These are phyloP conservation scores for Nibea coibor DNA, from an alignment of 2,113 vertebrate species.

Conservation along the genomic window DNA sequence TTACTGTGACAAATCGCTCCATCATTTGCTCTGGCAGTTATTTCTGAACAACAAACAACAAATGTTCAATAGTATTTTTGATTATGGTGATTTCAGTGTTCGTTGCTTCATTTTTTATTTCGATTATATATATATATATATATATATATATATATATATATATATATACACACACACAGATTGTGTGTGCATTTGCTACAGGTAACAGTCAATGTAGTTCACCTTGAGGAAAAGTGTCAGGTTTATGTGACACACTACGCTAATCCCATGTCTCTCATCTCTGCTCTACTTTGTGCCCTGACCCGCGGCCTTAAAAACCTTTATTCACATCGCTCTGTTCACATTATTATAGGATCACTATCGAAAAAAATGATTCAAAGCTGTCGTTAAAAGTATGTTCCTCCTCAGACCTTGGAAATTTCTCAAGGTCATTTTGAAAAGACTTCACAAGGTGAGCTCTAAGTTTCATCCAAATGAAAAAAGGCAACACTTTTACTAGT, in stretches of 20 bases:
- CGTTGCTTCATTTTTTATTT: background rate
- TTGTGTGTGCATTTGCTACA: background rate
- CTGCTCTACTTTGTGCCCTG: constrained; percentile 6
- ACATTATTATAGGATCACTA: background rate
- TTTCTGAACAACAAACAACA: background rate
- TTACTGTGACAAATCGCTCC: constrained; percentile 17
- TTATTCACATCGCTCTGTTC: constrained; percentile 27
- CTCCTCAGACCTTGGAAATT: constrained; percentile 63
- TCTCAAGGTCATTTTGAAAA: constrained; percentile 77
- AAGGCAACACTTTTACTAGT: constrained; percentile 81
- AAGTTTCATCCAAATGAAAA: constrained; percentile 80
- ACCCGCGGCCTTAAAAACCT: constrained; percentile 11
- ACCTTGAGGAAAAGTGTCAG: background rate
- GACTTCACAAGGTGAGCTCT: constrained; percentile 72
- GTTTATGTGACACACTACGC: too few species aligned
- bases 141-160: too few species aligned
- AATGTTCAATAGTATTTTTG: constrained; percentile 4
- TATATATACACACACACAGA: too few species aligned
- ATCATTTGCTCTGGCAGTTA: constrained; percentile 7
- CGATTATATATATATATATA: too few species aligned
- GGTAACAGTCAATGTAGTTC: background rate
- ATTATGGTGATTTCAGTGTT: background rate
- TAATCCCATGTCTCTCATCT: background rate
- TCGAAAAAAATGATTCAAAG: too few species aligned
- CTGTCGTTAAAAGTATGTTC: constrained; percentile 18